Base-by-base conservation (phyloP, 2,888 invertebrate species). In the Acleris cristana region DNA sequence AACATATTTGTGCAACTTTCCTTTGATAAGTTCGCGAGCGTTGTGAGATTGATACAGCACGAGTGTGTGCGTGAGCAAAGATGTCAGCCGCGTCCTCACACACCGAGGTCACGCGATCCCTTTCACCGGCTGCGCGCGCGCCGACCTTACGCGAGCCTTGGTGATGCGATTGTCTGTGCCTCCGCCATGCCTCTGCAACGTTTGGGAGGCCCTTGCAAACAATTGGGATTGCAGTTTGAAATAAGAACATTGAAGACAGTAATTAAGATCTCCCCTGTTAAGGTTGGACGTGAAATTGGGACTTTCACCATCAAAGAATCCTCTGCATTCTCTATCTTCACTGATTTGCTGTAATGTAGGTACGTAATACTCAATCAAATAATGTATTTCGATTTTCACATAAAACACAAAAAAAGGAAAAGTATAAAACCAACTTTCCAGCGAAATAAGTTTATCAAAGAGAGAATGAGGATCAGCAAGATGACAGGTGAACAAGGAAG, bases 91-190 rank as follows among this genome's bases (percentile, higher is more conserved):
- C 79, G 80, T 81, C 81, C 78, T 80, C 82, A 80, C 77, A 74
- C 76, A 82, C 82, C 89, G 89, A 89, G 89, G 89, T 87, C 89
- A 84, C 74, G 79, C 74, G 79, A 82, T 85, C 83, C 89, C 90
- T 90, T 90, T 90, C 90, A 90, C 90, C 87, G 40, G 86, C 87
- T 85, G 89, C 76, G 77, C 79, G 87, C 83, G 79, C 52, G 65
- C 65, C 87, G 88, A 86, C 89, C 88, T 89, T 86, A 87, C 80
- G 73, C 80, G 79, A 82, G 84, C 89, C 89, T 89, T 89, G 83
- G 79, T 83, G 83, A 78, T 83, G 77, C 84, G 83, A 86, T 87
- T 74, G 72, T 73, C 40, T 40, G 40, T 14, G 40, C 40, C 40
- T 40, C 40, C 14, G 40, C 40, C 12, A 40, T 40, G 40, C 40